Conservation (phyloP, 2,113 vertebrate genomes). For the Phrynosoma blainvillii region DNA sequence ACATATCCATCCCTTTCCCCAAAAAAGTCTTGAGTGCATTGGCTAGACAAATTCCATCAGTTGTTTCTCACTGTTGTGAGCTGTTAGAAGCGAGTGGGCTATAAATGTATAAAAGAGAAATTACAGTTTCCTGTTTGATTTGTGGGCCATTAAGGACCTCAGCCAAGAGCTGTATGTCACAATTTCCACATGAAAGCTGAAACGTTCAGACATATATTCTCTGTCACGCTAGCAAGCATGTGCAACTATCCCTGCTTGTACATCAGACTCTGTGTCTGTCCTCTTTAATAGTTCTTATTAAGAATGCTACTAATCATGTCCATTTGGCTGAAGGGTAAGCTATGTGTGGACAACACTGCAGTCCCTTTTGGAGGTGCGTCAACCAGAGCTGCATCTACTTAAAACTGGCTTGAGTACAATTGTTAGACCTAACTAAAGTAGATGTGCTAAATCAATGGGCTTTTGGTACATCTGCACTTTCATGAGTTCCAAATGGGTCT, state of each 20-base stretch:
- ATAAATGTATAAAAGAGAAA: constrained; percentile 6
- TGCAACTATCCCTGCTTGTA: neutral
- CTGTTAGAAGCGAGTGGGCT: neutral
- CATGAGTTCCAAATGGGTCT: too few species aligned
- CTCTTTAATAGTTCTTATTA: neutral
- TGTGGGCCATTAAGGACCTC: neutral
- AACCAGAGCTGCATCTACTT: neutral
- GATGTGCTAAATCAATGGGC: neutral
- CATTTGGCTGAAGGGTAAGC: neutral
- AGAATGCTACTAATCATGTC: neutral
- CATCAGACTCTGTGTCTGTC: neutral
- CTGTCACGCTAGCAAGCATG: neutral
- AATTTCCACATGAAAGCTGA: neutral
- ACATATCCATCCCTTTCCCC: neutral
- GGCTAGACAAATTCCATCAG: neutral
- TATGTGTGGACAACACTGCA: too few species aligned
- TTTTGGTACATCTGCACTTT: too few species aligned
- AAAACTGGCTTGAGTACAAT: neutral
- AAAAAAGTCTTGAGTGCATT: neutral
- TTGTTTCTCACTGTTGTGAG: neutral
- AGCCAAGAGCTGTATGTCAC: neutral
- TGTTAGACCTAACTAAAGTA: too few species aligned
- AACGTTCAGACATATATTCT: neutral
- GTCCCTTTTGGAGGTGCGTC: neutral
- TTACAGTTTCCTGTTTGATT: constrained; percentile 4